Evolutionary conservation across 1,140 invertebrate species (phyloP), one percentile per base, ranked within the genome.

Genomic region (Oncopodura yosiiana): DNA sequence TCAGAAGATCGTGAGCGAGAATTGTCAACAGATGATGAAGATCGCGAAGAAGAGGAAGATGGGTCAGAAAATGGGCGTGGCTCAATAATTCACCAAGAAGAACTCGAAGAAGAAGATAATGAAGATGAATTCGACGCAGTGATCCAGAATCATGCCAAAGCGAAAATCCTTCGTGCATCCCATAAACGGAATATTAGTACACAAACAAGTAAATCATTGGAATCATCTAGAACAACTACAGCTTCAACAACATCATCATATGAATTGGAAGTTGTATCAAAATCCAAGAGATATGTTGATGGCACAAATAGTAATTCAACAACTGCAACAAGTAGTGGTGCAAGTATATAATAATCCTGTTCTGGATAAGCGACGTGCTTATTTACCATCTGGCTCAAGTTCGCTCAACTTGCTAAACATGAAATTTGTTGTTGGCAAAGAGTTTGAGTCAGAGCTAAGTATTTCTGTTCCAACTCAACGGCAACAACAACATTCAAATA

Each of bases 401-500:
- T 48, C 45, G 6, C 30, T 55, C 14, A 55, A 55, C 49, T 26
- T 55, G 32, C 27, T 55, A 24, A 55, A 55, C 19, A 55, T 55
- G 53, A 55, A 49, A 19, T 55, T 55, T 21, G 49, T 24, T 27
- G 27, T 55, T 21, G 53, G 53, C 6, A 48, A 43, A 21, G 53
- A 55, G 8, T 55, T 55, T 23, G 45, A 55, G 37, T 55, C 53
- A 8, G 53, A 55, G 29, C 44, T 55, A 18, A 55, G 53, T 26
- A 55, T 55, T 42, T 44, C 44, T 32, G 44, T 55, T 4, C 53
- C 53, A 6, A 29, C 44, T 24, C 30, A 46, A 9, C 19, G 24
- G 16, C 12, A 39, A 14, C 16, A 19, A 32, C 44, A 46, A 4
- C 27, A 30, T 6, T 16, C 6, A 11, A 30, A 46, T 19, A 12